Percentiles rank a stretch among this genome's conserved stretches.
Conservation (phyloP, 2,797 vertebrate species). For the Melanotaenia pygmaea region DNA sequence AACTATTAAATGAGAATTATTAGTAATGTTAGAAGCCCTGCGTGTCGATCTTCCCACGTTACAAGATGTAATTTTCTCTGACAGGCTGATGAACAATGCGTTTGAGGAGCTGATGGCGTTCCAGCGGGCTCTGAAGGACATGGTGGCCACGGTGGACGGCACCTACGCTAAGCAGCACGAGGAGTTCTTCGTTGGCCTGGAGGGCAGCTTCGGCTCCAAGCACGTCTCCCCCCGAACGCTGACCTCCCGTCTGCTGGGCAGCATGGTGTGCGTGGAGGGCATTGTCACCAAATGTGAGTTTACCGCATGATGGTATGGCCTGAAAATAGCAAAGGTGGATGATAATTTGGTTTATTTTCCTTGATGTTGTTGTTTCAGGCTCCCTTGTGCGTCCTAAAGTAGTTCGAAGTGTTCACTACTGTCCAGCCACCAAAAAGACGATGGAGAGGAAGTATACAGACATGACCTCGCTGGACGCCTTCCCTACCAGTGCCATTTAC, state of each 20-base stretch:
- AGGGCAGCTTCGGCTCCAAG: conserved; percentile 96
- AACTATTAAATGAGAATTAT: too few relatives aligned
- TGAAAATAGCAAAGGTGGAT: neutral
- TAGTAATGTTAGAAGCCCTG: too few relatives aligned
- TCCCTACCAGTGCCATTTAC: conserved; percentile 92
- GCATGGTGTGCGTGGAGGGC: conserved; percentile 95
- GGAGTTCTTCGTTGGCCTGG: conserved; percentile 94
- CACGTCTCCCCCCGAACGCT: conserved; percentile 94
- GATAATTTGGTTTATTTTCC: neutral
- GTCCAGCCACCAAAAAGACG: conserved; percentile 95
- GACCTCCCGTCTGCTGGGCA: conserved; percentile 91
- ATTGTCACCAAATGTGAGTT: conserved; percentile 96
- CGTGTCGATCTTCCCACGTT: too few relatives aligned
- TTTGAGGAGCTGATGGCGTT: conserved; percentile 94
- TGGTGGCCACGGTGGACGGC: conserved; percentile 91
- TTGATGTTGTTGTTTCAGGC: conserved; percentile 74
- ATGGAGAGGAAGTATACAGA: conserved; percentile 95
- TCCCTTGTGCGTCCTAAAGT: conserved; percentile 97
- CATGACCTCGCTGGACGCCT: conserved; percentile 94
- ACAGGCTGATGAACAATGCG: conserved; percentile 90
- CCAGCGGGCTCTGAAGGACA: conserved; percentile 92
- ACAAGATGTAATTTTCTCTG: neutral
- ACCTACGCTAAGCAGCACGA: conserved; percentile 97
- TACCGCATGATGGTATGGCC: too few relatives aligned
- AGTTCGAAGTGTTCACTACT: conserved; percentile 96